phyloP scores from a whole-genome alignment of 2,888 invertebrate species.

The Tetragonisca angustula region DNA sequence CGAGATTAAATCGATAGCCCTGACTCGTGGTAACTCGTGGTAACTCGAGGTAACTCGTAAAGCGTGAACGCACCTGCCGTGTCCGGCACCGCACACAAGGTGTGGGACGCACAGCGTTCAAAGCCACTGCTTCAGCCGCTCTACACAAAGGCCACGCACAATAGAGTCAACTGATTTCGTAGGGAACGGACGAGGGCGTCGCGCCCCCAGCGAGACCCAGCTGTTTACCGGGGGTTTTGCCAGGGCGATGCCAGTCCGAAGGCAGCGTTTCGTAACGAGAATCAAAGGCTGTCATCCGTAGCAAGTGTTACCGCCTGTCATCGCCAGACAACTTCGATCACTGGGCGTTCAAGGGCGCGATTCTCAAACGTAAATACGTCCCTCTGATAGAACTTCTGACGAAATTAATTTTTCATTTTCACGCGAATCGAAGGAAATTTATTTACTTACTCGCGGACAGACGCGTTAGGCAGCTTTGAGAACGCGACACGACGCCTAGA shows the following conservation, averaged over 20 bases:
- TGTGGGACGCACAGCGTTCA: constrained; percentile 57
- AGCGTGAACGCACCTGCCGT: constrained; percentile 56
- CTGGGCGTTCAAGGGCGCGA: constrained; percentile 39
- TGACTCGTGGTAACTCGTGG: not conserved
- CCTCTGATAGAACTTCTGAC: not conserved
- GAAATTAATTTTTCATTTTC: not conserved
- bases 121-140: constrained; percentile 62
- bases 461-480: not conserved
- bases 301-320: constrained; percentile 75
- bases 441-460: not conserved
- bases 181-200: constrained; percentile 50
- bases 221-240: constrained; percentile 56
- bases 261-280: constrained; percentile 55
- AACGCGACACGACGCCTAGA: not conserved
- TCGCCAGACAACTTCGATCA: constrained; percentile 63
- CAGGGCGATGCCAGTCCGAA: constrained; percentile 58
- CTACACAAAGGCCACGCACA: constrained; percentile 70
- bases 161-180: constrained; percentile 61
- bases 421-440: not conserved
- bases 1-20: constrained; percentile 49
- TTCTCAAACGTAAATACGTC: constrained; percentile 3
- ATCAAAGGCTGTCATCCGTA: constrained; percentile 74
- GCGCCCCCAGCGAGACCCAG: constrained; percentile 32
- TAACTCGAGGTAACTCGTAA: constrained; percentile 38
- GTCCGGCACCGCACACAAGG: constrained; percentile 53